Evolutionary conservation across 1,140 invertebrate species (phyloP), one percentile per base, ranked within the genome.

Genomic region (Ostrea denselamellosa): DNA sequence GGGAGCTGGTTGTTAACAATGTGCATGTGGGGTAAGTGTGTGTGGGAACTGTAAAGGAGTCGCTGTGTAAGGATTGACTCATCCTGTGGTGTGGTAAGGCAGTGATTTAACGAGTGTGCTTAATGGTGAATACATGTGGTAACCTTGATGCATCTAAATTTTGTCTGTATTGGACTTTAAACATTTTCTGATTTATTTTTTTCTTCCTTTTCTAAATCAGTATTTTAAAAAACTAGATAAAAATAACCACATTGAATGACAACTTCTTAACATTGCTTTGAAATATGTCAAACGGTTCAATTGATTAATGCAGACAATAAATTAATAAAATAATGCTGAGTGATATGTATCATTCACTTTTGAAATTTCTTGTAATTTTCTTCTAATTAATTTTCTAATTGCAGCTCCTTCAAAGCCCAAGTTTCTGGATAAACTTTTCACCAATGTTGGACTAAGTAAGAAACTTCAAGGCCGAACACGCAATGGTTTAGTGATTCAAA

Each of bases 351-450:
- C 34, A 44, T 44, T 44, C 34, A 44, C 34, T 44, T 44, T 44
- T 44, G 5, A 44, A 44, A 44, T 1, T n/a, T 44, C 34, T 44
- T 44, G 34, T 44, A 5, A n/a, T n/a, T n/a, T n/a, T n/a, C n/a
- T n/a, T n/a, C n/a, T n/a, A n/a, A n/a, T n/a, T n/a, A 62, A 62
- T 87, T 83, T 89, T 82, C 17, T 54, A 8, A 77, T 90, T 88
- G 14, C 90, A 92, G 92, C 90, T 28, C 91, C 91, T 25, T 87
- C 90, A 68, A 92, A 91, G 83, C 92, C 92, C 19, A 92, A 92
- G 85, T 92, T 92, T 88, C 88, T 92, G 52, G 90, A 92, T 58
- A 89, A 89, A 25, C 56, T 92, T 28, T 90, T 92, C 53, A 90
- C 88, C 53, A 90, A 91, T 53, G 88, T 88, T 12, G 83, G 90